phyloP scores from a whole-genome alignment of 1,140 invertebrate genomes.

The Tetranychus cinnabarinus region DNA sequence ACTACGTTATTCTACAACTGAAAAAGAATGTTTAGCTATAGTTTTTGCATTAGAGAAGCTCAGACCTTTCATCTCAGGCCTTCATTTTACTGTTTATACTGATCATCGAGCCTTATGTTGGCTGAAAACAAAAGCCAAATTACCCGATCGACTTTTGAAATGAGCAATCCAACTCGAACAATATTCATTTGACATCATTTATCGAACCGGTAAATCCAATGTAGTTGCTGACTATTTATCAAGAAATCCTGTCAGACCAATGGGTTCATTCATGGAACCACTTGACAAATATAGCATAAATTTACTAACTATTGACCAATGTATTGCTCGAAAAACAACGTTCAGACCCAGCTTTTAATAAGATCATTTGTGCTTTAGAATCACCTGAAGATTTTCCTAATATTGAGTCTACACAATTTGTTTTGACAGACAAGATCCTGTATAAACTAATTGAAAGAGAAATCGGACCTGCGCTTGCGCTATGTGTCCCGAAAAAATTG shows the following conservation, averaged over 20 bases:
- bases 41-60: not conserved
- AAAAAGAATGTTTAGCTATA: not conserved
- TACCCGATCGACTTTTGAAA: slow-evolving; percentile 2
- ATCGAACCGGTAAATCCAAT: not conserved
- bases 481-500: not conserved
- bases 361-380: not conserved
- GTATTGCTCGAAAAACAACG: not conserved
- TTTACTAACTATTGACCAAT: not conserved
- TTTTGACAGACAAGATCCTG: not conserved
- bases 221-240: not conserved
- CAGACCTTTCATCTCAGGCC: not conserved
- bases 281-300: not conserved
- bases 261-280: not conserved
- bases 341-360: not conserved
- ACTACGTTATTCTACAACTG: not conserved
- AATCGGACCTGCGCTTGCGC: not conserved
- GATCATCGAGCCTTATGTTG: not conserved
- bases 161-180: slow-evolving; percentile 12
- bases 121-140: not conserved
- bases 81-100: not conserved
- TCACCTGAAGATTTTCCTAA: not conserved
- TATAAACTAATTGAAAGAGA: not conserved
- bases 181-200: slow-evolving; percentile 9
- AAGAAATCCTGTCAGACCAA: not conserved
- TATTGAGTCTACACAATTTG: not conserved